Evolutionary conservation across 2,888 invertebrate species (phyloP).

Genomic region (Ecliptopera silaceata): DNA sequence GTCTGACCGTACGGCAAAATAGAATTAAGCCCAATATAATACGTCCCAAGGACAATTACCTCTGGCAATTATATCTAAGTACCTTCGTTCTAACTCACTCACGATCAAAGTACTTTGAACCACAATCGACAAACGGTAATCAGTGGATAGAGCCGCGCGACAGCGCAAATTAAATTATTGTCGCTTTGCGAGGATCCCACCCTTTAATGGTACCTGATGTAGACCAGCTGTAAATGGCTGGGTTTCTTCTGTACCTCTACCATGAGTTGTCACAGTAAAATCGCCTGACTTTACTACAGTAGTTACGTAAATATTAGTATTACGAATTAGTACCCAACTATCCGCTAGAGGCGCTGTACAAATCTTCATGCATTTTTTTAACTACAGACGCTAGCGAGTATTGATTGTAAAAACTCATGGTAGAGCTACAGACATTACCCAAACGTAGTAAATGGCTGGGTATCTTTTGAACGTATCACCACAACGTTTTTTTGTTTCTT

Average conservation of each 20-base stretch:
- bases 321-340: too few relatives aligned
- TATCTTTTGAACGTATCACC: too few relatives aligned
- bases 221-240: background rate
- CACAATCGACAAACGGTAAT: slow-evolving; percentile 25
- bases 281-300: too few relatives aligned
- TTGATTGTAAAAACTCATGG: too few relatives aligned
- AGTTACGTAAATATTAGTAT: too few relatives aligned
- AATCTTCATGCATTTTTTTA: too few relatives aligned
- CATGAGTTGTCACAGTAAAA: too few relatives aligned
- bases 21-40: background rate
- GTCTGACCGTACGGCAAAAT: background rate
- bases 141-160: background rate
- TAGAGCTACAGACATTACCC: too few relatives aligned
- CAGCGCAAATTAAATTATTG: slow-evolving; percentile 30
- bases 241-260: background rate
- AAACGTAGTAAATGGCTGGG: too few relatives aligned
- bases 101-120: slow-evolving; percentile 26
- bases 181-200: slow-evolving; percentile 21
- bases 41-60: background rate
- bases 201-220: slow-evolving; percentile 7
- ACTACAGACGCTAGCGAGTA: too few relatives aligned
- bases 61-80: background rate
- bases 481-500: too few relatives aligned
- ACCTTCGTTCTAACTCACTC: slow-evolving; percentile 4
- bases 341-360: too few relatives aligned